These are phyloP conservation scores for Cyprinus carpio DNA, from an alignment of 2,113 vertebrate species.

Conservation along the genomic window DNA sequence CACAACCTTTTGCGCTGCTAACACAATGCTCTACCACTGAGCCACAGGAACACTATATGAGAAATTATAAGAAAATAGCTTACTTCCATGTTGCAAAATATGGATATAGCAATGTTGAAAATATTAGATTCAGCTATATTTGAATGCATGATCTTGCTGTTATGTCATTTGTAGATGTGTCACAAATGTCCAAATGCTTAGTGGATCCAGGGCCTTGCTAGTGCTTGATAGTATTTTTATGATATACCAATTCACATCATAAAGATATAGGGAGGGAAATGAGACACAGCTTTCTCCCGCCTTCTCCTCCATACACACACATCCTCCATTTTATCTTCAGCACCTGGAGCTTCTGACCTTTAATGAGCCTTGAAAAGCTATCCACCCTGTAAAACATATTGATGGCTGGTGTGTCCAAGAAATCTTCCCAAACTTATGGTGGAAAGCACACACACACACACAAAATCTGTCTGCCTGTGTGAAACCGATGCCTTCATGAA, in stretches of 20 bases:
- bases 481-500: not conserved
- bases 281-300: not conserved
- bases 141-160: not conserved
- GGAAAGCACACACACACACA: conserved; percentile 15
- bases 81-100: not conserved
- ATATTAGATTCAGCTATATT: not conserved
- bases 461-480: not conserved
- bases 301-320: not conserved
- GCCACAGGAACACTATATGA: too few relatives aligned
- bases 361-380: conserved; percentile 33
- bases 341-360: conserved; percentile 49
- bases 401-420: conserved; percentile 15
- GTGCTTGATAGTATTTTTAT: not conserved
- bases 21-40: too few relatives aligned
- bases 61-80: not conserved
- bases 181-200: not conserved
- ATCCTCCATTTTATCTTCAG: conserved; percentile 41
- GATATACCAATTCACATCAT: not conserved
- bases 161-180: not conserved
- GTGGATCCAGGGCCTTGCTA: not conserved
- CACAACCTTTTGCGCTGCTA: too few relatives aligned
- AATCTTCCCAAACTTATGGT: not conserved
- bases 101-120: not conserved
- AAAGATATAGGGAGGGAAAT: conserved; percentile 18
- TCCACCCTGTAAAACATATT: conserved; percentile 21